Conservation (phyloP, 2,797 vertebrate species). For the Cichlasoma orientale region DNA sequence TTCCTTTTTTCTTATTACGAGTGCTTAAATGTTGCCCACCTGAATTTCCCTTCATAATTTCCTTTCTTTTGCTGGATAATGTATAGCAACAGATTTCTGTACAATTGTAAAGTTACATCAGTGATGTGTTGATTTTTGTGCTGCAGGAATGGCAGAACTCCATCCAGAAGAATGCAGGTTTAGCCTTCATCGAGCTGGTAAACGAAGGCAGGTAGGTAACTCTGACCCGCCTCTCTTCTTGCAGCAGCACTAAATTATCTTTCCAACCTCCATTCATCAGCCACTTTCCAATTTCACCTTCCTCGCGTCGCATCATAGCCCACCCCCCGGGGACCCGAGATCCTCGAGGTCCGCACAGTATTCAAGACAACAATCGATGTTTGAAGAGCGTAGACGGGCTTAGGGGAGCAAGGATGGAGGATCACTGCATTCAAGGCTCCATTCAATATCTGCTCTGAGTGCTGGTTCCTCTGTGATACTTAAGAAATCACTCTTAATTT, state of each 20-base stretch:
- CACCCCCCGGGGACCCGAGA: background rate
- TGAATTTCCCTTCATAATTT: too few relatives aligned
- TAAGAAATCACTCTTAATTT: constrained; percentile 60
- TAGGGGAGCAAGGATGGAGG: constrained; percentile 49
- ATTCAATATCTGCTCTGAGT: constrained; percentile 71
- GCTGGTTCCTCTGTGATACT: constrained; percentile 45
- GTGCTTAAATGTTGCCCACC: too few relatives aligned
- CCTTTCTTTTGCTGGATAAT: background rate
- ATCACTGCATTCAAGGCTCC: constrained; percentile 70
- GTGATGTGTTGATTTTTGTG: constrained; percentile 15
- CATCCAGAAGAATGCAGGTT: constrained; percentile 94
- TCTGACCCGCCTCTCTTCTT: background rate
- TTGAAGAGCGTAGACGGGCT: constrained; percentile 31
- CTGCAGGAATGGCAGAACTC: constrained; percentile 95
- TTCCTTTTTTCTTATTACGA: background rate
- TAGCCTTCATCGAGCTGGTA: constrained; percentile 94
- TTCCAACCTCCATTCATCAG: constrained; percentile 16
- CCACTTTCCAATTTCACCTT: constrained; percentile 39
- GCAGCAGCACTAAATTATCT: constrained; percentile 51
- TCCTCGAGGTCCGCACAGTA: constrained; percentile 39
- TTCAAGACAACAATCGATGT: constrained; percentile 70
- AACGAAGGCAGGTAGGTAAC: constrained; percentile 91
- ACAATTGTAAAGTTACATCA: background rate
- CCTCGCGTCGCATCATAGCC: constrained; percentile 25
- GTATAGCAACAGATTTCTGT: background rate